Evolutionary conservation across 2,797 vertebrate genomes (phyloP), one percentile per base, ranked within the genome.

Genomic region (Scleropages formosus): DNA sequence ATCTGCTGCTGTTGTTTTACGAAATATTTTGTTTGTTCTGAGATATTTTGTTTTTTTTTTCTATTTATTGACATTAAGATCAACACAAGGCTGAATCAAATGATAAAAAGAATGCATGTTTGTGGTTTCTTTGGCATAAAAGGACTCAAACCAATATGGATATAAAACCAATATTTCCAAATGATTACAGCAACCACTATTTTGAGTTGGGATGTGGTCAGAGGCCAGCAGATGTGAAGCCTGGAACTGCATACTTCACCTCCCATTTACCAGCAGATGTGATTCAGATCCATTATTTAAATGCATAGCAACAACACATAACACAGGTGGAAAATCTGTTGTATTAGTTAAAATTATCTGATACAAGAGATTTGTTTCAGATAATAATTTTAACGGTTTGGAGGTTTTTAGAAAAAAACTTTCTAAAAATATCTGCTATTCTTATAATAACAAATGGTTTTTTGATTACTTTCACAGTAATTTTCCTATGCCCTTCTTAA

Each of bases 1-100:
- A 94, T 95, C 93, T 94, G 94, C 92, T 89, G 92, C 92, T 94
- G 94, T 94, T 94, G 93, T 94, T 94, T 93, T 92, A 94, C 93
- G 91, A 95, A 95, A 94, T 94, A 94, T 94, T 95, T 59, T 72
- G 26, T 72, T 72, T 72, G 49, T 18, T 39, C 18, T 13, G 12
- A n/a, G 12, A 13, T 58, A 58, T 58, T 13, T 58, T 58, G 92
- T 95, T 92, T 90, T 53, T 85, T 92, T 94, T 92, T 92, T 95
- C 93, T 94, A 94, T 94, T 94, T 93, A 92, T 81, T 73, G 89
- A 94, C 91, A 93, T 92, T 94, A 92, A 92, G 93, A 91, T 93
- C 92, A 91, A 92, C 93, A 92, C 91, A 92, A 90, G 88, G 94
- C 93, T 93, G 91, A 94, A 94, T 93, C 91, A 93, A 94, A 91